Evolutionary conservation across 2,797 vertebrate genomes (phyloP), one percentile per base, ranked within the genome.

Genomic region (Tragelaphus oryx): DNA sequence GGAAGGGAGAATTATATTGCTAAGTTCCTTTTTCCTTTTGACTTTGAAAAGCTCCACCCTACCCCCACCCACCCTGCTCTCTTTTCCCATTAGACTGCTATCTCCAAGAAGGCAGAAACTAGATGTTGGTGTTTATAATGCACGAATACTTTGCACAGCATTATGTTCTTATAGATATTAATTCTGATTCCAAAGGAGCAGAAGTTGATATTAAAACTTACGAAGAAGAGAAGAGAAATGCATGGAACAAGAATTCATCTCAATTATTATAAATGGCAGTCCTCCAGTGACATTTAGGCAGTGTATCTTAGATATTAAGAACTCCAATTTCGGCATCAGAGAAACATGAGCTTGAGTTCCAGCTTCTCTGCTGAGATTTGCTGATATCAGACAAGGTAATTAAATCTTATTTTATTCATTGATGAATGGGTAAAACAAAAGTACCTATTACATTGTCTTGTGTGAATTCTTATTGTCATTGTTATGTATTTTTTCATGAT

Each of bases 161-260:
- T 60, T 83, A 18, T 83, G 18, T 83, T 92, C 57, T 91, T 48
- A 68, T 48, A 60, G 57, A 85, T 89, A 95, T 55, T 92, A 85
- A 83, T 84, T 95, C 60, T 93, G 26, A 88, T 89, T 81, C 37
- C 5, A 71, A 87, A 96, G 33, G 5, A 90, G 8, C 37, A 82
- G 7, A 20, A 83, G 22, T 87, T 68, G 46, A 90, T 86, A 65
- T 82, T 93, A 92, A 94, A 95, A 87, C 50, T 65, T 96, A 62
- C 26, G 96, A 75, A 87, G 13, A 57, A 65, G 68, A 83, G n/a
- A 93, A 96, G 13, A 74, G 52, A 71, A 91, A 93, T 68, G 30
- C 12, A 17, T 46, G 37, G 33, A 84, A 83, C 5, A 95, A 57
- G 26, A 94, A 50, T 91, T 83, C 52, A 50, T 94, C 60, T 93